Percentiles rank a stretch among this genome's conserved stretches.
Conservation (phyloP, 2,888 invertebrate genomes). For the Synanthedon tipuliformis region DNA sequence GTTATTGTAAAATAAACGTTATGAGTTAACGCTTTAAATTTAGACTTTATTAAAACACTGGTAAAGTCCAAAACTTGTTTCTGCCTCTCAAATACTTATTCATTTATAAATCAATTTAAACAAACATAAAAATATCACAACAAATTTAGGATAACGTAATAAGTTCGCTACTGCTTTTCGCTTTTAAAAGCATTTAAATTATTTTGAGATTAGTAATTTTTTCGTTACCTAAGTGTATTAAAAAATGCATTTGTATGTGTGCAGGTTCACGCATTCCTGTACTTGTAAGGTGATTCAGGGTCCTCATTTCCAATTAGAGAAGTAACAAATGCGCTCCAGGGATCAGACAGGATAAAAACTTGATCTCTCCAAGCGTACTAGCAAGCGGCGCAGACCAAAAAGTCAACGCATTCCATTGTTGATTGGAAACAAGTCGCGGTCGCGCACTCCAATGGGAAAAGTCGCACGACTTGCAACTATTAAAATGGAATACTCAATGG, state of each 20-base stretch:
- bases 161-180: no score
- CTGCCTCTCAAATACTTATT: no score
- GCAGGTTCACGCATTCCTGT: background rate
- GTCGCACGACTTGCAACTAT: slow-evolving; percentile 35
- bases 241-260: background rate
- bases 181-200: no score
- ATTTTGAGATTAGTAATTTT: no score
- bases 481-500: slow-evolving; percentile 18
- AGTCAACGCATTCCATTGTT: slow-evolving; percentile 60
- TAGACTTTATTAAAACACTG: no score
- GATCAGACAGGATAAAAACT: slow-evolving; percentile 35
- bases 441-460: slow-evolving; percentile 52
- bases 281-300: background rate
- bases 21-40: no score
- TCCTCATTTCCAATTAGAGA: slow-evolving; percentile 13
- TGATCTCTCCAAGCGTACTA: slow-evolving; percentile 32
- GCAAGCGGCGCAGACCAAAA: slow-evolving; percentile 42
- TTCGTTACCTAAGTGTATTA: background rate
- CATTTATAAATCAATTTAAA: no score
- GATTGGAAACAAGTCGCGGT: slow-evolving; percentile 60
- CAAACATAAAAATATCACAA: no score
- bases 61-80: no score
- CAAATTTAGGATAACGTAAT: no score
- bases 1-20: background rate
- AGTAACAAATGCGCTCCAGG: slow-evolving; percentile 20